Evolutionary conservation across 2,113 vertebrate species (phyloP).

Genomic region (Papio anubis): DNA sequence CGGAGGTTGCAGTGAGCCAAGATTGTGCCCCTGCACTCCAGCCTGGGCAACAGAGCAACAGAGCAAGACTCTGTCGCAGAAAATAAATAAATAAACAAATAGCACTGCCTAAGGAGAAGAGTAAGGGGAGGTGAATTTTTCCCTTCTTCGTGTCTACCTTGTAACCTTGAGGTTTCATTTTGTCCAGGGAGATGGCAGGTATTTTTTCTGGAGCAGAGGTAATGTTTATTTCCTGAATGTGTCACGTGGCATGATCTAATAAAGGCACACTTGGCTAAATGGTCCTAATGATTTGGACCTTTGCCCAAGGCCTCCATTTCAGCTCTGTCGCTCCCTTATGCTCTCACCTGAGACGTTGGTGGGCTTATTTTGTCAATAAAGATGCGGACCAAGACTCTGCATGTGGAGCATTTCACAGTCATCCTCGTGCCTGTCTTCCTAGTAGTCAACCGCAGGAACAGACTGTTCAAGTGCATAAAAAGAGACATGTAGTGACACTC

Average conservation of each 20-base stretch:
- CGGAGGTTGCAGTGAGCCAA: no score
- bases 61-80: accelerated
- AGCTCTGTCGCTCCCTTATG: background rate
- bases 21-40: no score
- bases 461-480: conserved; percentile 7
- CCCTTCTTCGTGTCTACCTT: background rate
- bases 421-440: background rate
- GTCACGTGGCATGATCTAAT: background rate
- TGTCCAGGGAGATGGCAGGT: background rate
- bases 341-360: background rate
- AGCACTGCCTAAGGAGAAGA: background rate
- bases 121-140: background rate
- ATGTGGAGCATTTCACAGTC: background rate
- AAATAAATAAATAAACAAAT: background rate
- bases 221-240: background rate
- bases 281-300: background rate
- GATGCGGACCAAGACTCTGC: background rate
- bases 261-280: background rate
- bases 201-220: background rate
- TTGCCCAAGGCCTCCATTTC: background rate
- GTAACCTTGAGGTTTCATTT: background rate
- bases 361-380: background rate
- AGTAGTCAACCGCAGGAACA: background rate
- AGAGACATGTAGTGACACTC: background rate
- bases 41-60: no score